Conservation (phyloP, 2,888 invertebrate species). For the Drosophila maculinotata region DNA sequence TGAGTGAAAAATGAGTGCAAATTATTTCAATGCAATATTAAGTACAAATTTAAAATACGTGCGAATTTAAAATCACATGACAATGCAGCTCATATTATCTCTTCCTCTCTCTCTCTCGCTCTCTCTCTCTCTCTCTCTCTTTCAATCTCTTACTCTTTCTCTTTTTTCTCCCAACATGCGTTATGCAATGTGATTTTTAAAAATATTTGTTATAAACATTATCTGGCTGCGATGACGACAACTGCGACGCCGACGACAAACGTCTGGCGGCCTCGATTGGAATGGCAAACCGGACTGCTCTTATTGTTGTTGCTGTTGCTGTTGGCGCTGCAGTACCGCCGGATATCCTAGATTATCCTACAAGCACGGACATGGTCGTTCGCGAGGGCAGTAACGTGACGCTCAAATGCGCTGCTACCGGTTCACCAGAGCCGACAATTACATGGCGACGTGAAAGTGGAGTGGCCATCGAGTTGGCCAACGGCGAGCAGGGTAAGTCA, state of each 20-base stretch:
- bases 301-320: slow-evolving; percentile 39
- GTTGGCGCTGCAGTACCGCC: slow-evolving; percentile 89
- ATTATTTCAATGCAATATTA: slow-evolving; percentile 68
- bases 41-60: slow-evolving; percentile 39
- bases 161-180: slow-evolving; percentile 39
- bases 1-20: slow-evolving; percentile 60
- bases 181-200: slow-evolving; percentile 2
- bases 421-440: slow-evolving; percentile 94
- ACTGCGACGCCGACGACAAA: slow-evolving; percentile 37
- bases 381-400: slow-evolving; percentile 95
- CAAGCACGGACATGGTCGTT: slow-evolving; percentile 94
- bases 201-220: slow-evolving; percentile 64
- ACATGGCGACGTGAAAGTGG: slow-evolving; percentile 95
- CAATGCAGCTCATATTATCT: slow-evolving; percentile 34
- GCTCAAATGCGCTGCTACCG: slow-evolving; percentile 94
- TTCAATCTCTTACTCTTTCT: slow-evolving; percentile 3
- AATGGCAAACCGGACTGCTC: slow-evolving; percentile 29
- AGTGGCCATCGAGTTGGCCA: slow-evolving; percentile 89
- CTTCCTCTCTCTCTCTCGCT: slow-evolving; percentile 14
- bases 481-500: slow-evolving; percentile 89
- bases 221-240: slow-evolving; percentile 53
- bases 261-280: slow-evolving; percentile 70
- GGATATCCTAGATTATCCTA: slow-evolving; percentile 93
- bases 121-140: slow-evolving; percentile 2
- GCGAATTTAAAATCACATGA: slow-evolving; percentile 19